Conservation (phyloP, 2,113 vertebrate species). For the Paramisgurnus dabryanus region DNA sequence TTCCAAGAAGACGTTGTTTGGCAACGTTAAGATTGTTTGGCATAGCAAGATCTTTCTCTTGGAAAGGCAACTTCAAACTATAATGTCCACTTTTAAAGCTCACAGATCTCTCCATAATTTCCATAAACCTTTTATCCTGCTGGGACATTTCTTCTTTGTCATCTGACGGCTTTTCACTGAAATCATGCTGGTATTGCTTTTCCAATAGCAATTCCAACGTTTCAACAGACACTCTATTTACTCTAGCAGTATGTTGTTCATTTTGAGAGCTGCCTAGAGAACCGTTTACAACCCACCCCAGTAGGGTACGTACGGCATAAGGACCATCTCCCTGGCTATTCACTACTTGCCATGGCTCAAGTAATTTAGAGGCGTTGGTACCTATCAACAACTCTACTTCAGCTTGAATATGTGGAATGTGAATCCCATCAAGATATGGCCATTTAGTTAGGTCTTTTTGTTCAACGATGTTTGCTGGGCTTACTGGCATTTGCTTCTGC, state of each 20-base stretch:
- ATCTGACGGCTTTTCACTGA: conserved; percentile 8
- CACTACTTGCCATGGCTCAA: background rate
- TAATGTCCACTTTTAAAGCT: too few species aligned
- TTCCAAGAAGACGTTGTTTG: too few species aligned
- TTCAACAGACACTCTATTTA: conserved; percentile 12
- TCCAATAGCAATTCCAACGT: conserved; percentile 22
- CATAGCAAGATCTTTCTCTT: background rate
- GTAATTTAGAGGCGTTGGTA: background rate
- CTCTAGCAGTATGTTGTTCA: too few species aligned
- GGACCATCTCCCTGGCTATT: too few species aligned
- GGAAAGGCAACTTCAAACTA: background rate
- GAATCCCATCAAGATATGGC: background rate
- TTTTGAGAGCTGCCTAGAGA: background rate
- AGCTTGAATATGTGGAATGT: background rate
- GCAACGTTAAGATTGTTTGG: too few species aligned
- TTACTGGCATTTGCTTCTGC: background rate
- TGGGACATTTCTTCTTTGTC: conserved; percentile 26
- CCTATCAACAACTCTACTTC: background rate
- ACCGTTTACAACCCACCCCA: too few species aligned
- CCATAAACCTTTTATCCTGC: conserved; percentile 20
- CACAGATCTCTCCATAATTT: background rate
- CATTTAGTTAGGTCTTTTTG: background rate
- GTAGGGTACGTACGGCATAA: too few species aligned
- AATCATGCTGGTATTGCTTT: conserved; percentile 16
- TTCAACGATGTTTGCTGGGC: background rate